Evolutionary conservation across 2,888 invertebrate species (phyloP).

Genomic region (Papilio gigon): DNA sequence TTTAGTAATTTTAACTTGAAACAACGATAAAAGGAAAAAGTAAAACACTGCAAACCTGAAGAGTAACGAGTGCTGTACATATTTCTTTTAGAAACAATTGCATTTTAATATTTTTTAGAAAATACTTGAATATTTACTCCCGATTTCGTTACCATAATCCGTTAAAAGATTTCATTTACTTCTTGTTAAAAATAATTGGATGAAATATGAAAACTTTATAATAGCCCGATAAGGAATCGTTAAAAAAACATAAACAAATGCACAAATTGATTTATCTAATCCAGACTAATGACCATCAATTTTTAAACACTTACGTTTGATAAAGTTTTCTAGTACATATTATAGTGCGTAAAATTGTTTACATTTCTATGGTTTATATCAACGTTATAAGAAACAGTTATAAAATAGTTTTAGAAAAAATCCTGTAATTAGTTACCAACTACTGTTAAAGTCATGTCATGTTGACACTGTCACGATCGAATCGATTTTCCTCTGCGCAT

Average conservation of each 20-base stretch:
- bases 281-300: neutral
- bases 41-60: constrained; percentile 22
- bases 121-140: neutral
- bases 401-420: neutral
- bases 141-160: neutral
- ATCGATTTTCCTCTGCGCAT: neutral
- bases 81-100: constrained; percentile 30
- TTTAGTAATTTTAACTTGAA: neutral
- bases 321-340: too few relatives aligned
- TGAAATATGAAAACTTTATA: neutral
- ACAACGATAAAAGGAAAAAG: neutral
- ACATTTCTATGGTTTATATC: too few relatives aligned
- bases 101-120: constrained; percentile 25
- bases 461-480: too few relatives aligned
- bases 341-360: too few relatives aligned
- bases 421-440: neutral
- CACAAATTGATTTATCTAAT: neutral
- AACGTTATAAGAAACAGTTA: too few relatives aligned
- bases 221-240: constrained; percentile 6
- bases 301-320: too few relatives aligned
- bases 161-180: neutral
- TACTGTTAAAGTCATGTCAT: too few relatives aligned
- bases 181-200: constrained; percentile 20
- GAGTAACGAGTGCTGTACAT: constrained; percentile 16
- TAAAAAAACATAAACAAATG: neutral